A percentile compares a stretch with the other conserved stretches of the same genome.
phyloP scores from a whole-genome alignment of 2,888 invertebrate genomes.

The Hydroisotoma schaefferi region DNA sequence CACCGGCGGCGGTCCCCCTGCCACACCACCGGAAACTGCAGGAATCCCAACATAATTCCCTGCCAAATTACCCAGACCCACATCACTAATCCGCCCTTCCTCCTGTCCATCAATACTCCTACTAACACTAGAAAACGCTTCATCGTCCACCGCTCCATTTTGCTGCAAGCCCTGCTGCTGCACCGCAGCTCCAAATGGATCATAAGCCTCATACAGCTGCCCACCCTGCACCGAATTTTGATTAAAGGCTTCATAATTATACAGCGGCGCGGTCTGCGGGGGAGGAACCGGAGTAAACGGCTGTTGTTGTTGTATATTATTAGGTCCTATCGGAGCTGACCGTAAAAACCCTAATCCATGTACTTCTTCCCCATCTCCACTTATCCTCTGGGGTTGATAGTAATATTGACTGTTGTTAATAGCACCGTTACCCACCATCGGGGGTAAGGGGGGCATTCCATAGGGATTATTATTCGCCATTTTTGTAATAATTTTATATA shows the following conservation, averaged over 20 bases:
- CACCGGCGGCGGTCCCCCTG: too few relatives aligned
- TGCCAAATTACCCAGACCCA: too few relatives aligned
- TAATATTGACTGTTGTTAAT: background rate
- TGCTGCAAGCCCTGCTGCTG: background rate
- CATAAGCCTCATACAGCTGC: background rate
- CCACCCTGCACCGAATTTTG: background rate
- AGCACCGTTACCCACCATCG: background rate
- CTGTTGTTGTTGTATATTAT: constrained; percentile 20
- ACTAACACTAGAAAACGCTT: background rate
- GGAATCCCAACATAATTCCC: background rate
- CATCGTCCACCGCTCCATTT: background rate
- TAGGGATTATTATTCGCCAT: constrained; percentile 3
- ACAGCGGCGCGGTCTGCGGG: background rate
- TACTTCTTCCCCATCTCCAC: constrained; percentile 38
- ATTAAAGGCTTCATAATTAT: background rate
- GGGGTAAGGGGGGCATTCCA: background rate
- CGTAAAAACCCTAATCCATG: constrained; percentile 24
- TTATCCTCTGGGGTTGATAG: constrained; percentile 18
- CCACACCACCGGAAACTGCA: too few relatives aligned
- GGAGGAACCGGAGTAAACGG: constrained; percentile 17
- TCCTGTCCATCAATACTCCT: constrained; percentile 14
- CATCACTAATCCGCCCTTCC: too few relatives aligned
- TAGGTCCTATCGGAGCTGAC: constrained; percentile 19
- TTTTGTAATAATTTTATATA: too few relatives aligned
- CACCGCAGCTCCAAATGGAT: background rate